Evolutionary conservation across 2,797 vertebrate species (phyloP), one percentile per base, ranked within the genome.

Genomic region (Melanotaenia parkinsoni): DNA sequence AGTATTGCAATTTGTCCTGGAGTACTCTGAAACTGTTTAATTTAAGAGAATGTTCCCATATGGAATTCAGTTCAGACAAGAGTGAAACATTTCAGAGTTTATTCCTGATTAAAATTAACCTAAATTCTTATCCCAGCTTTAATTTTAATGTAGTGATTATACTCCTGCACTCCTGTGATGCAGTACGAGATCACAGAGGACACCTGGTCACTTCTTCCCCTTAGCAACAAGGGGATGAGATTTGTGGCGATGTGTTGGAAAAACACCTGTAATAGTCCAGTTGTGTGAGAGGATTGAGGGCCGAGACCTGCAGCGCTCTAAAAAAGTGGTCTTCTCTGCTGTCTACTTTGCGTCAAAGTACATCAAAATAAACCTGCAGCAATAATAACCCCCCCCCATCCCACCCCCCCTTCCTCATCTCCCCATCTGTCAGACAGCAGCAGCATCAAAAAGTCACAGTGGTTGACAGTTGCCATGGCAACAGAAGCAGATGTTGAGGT

Each of bases 401-500:
- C 12, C 2, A 22, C 20, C 43, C 35, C 2, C 8, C 58, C 16
- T 22, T 43, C 22, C 53, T 64, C 30, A 54, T 43, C 58, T 51
- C 47, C 37, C 24, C n/a, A 53, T 77, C 71, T 64, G 54, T 74
- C 63, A 43, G 24, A 74, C 54, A 37, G 47, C 57, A 18, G 37
- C 51, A 30, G 47, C 50, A 11, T 70, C 60, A 24, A 33, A 33
- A 47, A n/a, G 32, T 40, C 13, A 40, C 61, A 20, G 75, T 26
- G 20, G 82, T 53, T n/a, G 57, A 38, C 80, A 60, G 91, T 93
- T 91, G 70, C 91, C 86, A 89, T 91, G 87, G 87, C 79, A 92
- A 92, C 93, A 84, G 85, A 76, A 84, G 92, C 88, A 93, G 90
- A 93, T 85, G 85, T 89, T 76, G 64, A 77, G 67, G 74, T 81